These are phyloP conservation scores for Eulithis prunata DNA, from an alignment of 2,888 invertebrate genomes.

Conservation along the genomic window DNA sequence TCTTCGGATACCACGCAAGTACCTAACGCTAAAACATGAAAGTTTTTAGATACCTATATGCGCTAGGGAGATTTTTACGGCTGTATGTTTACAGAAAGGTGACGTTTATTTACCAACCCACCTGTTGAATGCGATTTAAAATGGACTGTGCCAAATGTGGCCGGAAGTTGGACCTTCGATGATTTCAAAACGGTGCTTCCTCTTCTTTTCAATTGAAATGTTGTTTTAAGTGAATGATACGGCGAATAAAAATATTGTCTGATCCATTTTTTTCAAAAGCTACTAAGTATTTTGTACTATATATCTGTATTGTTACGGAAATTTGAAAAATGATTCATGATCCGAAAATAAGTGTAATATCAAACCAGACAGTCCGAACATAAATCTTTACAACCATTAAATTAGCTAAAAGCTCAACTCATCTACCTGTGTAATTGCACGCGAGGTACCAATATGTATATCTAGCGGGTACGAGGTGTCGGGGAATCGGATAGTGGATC, in stretches of 20 bases:
- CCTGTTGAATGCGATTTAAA: constrained; percentile 28
- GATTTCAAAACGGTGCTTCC: constrained; percentile 21
- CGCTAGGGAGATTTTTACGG: too few relatives aligned
- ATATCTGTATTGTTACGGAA: neutral
- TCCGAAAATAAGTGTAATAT: neutral
- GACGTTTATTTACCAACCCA: constrained; percentile 15
- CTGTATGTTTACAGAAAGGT: too few relatives aligned
- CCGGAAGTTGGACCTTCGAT: constrained; percentile 25
- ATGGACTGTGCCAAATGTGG: constrained; percentile 18
- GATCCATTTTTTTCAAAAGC: too few relatives aligned
- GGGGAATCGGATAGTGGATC: neutral
- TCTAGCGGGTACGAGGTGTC: neutral
- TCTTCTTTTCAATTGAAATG: constrained; percentile 6
- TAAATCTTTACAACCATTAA: constrained; percentile 15
- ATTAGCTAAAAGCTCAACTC: constrained; percentile 21
- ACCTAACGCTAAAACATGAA: too few relatives aligned
- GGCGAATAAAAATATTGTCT: too few relatives aligned
- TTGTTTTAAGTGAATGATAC: too few relatives aligned
- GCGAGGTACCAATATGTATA: neutral
- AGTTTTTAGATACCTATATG: too few relatives aligned
- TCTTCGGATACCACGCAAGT: too few relatives aligned
- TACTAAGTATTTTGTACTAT: too few relatives aligned
- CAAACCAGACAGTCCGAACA: constrained; percentile 1
- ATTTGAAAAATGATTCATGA: neutral
- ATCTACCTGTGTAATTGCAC: constrained; percentile 11